Evolutionary conservation across 2,113 vertebrate genomes (phyloP).

Genomic region (Melanostigma gelatinosum): DNA sequence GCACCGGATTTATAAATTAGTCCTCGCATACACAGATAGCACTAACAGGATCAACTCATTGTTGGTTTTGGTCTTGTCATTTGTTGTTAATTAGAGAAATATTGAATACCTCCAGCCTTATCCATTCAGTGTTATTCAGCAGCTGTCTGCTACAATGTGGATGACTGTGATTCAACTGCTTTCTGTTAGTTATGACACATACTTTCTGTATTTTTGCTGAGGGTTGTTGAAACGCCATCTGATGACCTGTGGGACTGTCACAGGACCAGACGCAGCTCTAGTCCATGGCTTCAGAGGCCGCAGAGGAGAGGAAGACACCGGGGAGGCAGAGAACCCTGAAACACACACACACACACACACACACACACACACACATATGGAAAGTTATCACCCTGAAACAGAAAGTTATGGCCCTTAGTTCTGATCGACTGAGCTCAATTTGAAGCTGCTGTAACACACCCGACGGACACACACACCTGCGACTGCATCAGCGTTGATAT

Average conservation of each 20-base stretch:
- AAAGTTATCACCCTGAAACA: conserved; percentile 16
- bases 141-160: background rate
- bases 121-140: conserved; percentile 4
- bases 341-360: conserved; percentile 37
- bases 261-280: conserved; percentile 62
- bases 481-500: conserved; percentile 9
- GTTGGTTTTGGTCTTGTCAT: background rate
- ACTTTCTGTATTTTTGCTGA: conserved; percentile 77
- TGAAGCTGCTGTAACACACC: conserved; percentile 11
- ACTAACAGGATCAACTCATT: background rate
- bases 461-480: background rate
- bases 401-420: background rate
- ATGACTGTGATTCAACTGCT: background rate
- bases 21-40: background rate
- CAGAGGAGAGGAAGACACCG: conserved; percentile 55
- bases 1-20: background rate
- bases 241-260: conserved; percentile 66
- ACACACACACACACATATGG: conserved; percentile 27
- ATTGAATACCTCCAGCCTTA: background rate
- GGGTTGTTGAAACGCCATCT: conserved; percentile 77
- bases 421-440: conserved; percentile 13
- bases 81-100: background rate
- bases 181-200: conserved; percentile 38
- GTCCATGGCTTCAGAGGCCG: conserved; percentile 73
- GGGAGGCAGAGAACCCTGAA: conserved; percentile 63